Percentiles rank a stretch among this genome's conserved stretches.
Conservation (phyloP, 2,113 vertebrate genomes). For the Xyrauchen texanus region DNA sequence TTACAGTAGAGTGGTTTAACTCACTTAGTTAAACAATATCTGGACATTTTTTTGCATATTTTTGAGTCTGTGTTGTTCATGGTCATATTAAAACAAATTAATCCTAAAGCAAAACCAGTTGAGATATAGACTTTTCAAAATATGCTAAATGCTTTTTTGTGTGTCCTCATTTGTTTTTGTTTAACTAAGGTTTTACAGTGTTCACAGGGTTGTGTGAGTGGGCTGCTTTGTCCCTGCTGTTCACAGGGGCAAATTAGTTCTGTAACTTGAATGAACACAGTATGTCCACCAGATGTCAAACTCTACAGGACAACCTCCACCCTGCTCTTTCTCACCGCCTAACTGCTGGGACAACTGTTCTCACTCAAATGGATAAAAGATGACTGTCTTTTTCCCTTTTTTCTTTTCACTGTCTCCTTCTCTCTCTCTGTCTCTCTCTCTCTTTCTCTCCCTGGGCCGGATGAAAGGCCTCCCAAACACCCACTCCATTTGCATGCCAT, state of each 20-base stretch:
- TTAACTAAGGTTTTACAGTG: constrained; percentile 13
- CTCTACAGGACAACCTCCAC: constrained; percentile 34
- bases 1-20: too few relatives aligned
- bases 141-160: too few relatives aligned
- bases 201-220: not conserved
- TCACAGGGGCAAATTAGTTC: constrained; percentile 13
- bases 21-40: not conserved
- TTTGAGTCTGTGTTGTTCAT: too few relatives aligned
- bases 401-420: constrained; percentile 62
- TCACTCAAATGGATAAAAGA: constrained; percentile 77
- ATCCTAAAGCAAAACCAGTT: too few relatives aligned
- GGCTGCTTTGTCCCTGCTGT: constrained; percentile 33
- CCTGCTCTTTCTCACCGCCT: constrained; percentile 45
- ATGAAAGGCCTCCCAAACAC: constrained; percentile 80
- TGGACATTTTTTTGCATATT: too few relatives aligned
- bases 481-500: constrained; percentile 79
- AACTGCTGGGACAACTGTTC: constrained; percentile 72
- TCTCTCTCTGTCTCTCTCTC: constrained; percentile 49
- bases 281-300: constrained; percentile 42
- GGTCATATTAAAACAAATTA: too few relatives aligned
- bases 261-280: constrained; percentile 34
- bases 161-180: too few relatives aligned
- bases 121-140: too few relatives aligned
- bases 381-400: constrained; percentile 63
- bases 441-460: constrained; percentile 69